Evolutionary conservation across 2,113 vertebrate genomes (phyloP).

Genomic region (Ptyas mucosa): DNA sequence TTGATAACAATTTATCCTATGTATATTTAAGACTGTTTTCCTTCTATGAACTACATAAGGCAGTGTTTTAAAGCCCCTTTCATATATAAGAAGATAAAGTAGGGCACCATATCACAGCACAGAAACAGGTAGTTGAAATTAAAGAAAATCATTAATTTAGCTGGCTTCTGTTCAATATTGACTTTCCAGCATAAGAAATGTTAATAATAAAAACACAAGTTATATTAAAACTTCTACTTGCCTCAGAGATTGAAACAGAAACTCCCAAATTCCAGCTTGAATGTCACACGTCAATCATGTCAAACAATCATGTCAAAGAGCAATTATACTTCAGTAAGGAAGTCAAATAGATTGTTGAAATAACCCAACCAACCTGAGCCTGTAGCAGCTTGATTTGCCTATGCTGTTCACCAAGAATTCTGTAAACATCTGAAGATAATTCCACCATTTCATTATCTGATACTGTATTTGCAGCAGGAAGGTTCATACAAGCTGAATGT

Average conservation of each 20-base stretch:
- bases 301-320: background rate
- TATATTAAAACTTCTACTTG: background rate
- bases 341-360: background rate
- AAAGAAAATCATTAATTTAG: background rate
- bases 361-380: conserved; percentile 79
- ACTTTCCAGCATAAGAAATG: background rate
- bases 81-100: background rate
- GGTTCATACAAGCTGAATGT: conserved; percentile 48
- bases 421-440: conserved; percentile 79
- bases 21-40: background rate
- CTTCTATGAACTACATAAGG: background rate
- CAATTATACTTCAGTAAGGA: background rate
- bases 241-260: background rate
- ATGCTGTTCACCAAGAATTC: conserved; percentile 85
- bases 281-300: background rate
- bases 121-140: background rate
- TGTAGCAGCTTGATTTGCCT: conserved; percentile 90
- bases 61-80: background rate
- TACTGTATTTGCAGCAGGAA: conserved; percentile 35
- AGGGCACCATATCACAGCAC: background rate
- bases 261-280: background rate
- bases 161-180: background rate
- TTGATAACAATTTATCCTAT: background rate
- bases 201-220: background rate
- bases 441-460: conserved; percentile 69